A percentile compares a stretch with the other conserved stretches of the same genome.
phyloP scores from a whole-genome alignment of 1,140 invertebrate genomes.

The Cephus cinctus region DNA sequence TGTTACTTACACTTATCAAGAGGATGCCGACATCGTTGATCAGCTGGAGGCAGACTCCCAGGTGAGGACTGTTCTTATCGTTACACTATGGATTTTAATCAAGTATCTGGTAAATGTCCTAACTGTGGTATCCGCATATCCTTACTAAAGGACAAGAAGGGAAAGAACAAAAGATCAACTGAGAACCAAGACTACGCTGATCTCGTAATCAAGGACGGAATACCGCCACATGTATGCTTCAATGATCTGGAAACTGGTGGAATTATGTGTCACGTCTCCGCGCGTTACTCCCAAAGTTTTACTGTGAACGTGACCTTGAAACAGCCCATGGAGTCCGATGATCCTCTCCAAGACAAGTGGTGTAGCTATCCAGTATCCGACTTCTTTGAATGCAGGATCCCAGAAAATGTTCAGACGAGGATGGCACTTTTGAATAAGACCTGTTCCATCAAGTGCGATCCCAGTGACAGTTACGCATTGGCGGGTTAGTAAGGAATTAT shows the following conservation, averaged over 20 bases:
- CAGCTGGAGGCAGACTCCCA: neutral
- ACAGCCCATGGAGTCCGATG: conserved; percentile 48
- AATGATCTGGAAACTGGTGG: conserved; percentile 51
- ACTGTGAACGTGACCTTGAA: conserved; percentile 57
- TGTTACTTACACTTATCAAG: too few relatives aligned
- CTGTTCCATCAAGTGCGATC: conserved; percentile 65
- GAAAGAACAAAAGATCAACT: conserved; percentile 17
- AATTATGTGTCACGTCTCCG: conserved; percentile 65
- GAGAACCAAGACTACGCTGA: conserved; percentile 16
- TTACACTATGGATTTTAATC: conserved; percentile 1
- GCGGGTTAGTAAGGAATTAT: conserved; percentile 32
- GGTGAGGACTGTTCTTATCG: neutral
- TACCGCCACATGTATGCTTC: conserved; percentile 65
- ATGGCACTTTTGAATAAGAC: conserved; percentile 45
- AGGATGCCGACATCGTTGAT: too few relatives aligned
- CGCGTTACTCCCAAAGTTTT: conserved; percentile 57
- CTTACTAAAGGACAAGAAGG: conserved; percentile 16
- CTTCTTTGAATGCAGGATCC: conserved; percentile 60
- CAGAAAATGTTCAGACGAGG: conserved; percentile 42
- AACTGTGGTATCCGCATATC: neutral
- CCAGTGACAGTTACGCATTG: conserved; percentile 67
- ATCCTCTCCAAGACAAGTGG: conserved; percentile 49
- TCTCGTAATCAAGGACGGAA: conserved; percentile 19
- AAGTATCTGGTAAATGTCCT: neutral
- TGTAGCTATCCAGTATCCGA: conserved; percentile 61